Percentiles rank a stretch among this genome's conserved stretches.
Conservation (phyloP, 2,113 vertebrate genomes). For the Datnioides undecimradiatus region DNA sequence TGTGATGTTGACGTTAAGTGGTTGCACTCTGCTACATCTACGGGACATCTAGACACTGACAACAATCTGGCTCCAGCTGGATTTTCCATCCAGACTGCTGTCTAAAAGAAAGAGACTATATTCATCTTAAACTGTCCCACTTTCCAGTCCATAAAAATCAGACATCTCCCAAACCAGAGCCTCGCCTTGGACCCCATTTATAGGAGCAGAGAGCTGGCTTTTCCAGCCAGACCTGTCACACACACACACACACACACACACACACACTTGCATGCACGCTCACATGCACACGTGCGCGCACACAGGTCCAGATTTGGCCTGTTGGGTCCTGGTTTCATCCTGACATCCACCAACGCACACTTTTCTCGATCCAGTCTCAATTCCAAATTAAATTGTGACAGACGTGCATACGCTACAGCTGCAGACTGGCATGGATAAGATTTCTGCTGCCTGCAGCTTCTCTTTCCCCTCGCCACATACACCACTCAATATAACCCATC, state of each 20-base stretch:
- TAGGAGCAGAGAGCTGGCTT: slow-evolving; percentile 48
- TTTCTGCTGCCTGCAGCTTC: slow-evolving; percentile 42
- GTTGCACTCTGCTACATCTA: slow-evolving; percentile 36
- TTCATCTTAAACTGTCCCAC: slow-evolving; percentile 65
- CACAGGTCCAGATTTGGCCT: slow-evolving; percentile 25
- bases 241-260: slow-evolving; percentile 7
- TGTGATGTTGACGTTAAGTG: slow-evolving; percentile 28
- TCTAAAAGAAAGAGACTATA: slow-evolving; percentile 59
- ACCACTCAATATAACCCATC: not conserved
- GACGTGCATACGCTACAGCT: slow-evolving; percentile 2
- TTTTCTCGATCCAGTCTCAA: not conserved
- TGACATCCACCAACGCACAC: slow-evolving; percentile 22
- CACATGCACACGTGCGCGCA: slow-evolving; percentile 13
- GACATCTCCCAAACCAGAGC: slow-evolving; percentile 66
- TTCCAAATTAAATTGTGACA: slow-evolving; percentile 45
- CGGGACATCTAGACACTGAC: slow-evolving; percentile 39
- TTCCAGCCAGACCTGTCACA: slow-evolving; percentile 61
- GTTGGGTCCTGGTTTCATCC: slow-evolving; percentile 30
- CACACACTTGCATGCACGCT: not conserved
- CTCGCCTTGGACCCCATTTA: slow-evolving; percentile 60
- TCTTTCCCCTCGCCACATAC: slow-evolving; percentile 26
- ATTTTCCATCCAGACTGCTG: slow-evolving; percentile 64
- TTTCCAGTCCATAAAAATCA: slow-evolving; percentile 76
- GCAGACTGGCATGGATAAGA: slow-evolving; percentile 20
- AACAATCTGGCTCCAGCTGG: slow-evolving; percentile 52